A percentile compares a stretch with the other conserved stretches of the same genome.
Evolutionary conservation across 2,888 invertebrate genomes (phyloP).

Genomic region (Drosophila rubida): DNA sequence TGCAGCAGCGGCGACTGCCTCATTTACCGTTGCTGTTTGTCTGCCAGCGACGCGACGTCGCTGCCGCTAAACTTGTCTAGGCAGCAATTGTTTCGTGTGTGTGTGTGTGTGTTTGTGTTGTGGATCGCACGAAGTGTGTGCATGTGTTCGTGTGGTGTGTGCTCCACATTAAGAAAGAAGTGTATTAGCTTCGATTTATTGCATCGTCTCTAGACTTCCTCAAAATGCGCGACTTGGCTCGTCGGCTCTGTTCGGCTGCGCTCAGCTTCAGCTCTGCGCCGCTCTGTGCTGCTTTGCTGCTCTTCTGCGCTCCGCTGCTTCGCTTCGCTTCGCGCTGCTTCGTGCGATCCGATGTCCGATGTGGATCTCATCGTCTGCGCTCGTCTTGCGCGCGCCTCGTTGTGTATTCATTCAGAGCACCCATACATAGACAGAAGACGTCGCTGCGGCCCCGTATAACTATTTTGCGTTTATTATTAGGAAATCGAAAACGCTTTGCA

Average conservation of each 20-base stretch:
- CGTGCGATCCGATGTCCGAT: slow-evolving; percentile 25
- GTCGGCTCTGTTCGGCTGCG: slow-evolving; percentile 14
- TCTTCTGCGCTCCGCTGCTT: slow-evolving; percentile 10
- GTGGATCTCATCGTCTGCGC: slow-evolving; percentile 56
- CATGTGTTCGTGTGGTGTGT: slow-evolving; percentile 37
- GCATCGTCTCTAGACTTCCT: slow-evolving; percentile 74
- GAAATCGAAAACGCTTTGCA: slow-evolving; percentile 76
- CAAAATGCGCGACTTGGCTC: slow-evolving; percentile 39
- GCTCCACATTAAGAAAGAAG: slow-evolving; percentile 79
- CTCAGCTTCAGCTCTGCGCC: slow-evolving; percentile 20
- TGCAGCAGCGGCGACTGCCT: slow-evolving; percentile 43
- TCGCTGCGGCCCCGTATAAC: slow-evolving; percentile 61
- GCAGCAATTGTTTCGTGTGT: slow-evolving; percentile 41
- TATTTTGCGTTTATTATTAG: slow-evolving; percentile 80
- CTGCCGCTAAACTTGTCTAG: slow-evolving; percentile 70
- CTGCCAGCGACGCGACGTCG: slow-evolving; percentile 36
- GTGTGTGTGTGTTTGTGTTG: slow-evolving; percentile 25
- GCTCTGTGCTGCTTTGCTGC: slow-evolving; percentile 8
- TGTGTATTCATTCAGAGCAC: slow-evolving; percentile 80
- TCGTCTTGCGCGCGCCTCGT: slow-evolving; percentile 56
- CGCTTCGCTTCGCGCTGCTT: slow-evolving; percentile 8
- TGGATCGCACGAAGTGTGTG: slow-evolving; percentile 42
- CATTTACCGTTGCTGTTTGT: slow-evolving; percentile 70
- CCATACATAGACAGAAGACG: slow-evolving; percentile 71
- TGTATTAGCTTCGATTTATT: slow-evolving; percentile 81